These are phyloP conservation scores for Himantopus leucocephalus DNA, from an alignment of 2,113 vertebrate genomes.

Conservation along the genomic window DNA sequence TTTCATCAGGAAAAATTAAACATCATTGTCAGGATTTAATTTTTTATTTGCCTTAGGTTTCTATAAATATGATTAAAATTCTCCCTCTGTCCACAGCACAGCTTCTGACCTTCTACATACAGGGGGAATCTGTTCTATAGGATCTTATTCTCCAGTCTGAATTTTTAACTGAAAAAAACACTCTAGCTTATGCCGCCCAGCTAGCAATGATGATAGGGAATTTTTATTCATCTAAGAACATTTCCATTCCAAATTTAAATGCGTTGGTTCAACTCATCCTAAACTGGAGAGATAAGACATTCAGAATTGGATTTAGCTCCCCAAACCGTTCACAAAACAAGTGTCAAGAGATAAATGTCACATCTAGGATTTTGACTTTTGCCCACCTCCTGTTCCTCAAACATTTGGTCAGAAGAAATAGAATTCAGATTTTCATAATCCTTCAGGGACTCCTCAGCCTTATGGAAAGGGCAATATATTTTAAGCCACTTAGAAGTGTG, in stretches of 20 bases:
- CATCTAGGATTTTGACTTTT: constrained; percentile 9
- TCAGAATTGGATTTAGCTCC: not conserved
- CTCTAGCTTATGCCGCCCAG: not conserved
- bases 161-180: not conserved
- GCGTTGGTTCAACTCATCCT: not conserved
- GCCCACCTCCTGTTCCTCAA: not conserved
- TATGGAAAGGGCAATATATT: constrained; percentile 27
- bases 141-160: not conserved
- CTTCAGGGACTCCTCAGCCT: not conserved
- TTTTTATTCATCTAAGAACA: not conserved
- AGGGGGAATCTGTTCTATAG: not conserved
- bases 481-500: not conserved
- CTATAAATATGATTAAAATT: not conserved
- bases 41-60: not conserved
- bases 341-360: constrained; percentile 6
- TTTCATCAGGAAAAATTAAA: not conserved
- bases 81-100: not conserved
- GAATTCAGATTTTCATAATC: constrained; percentile 17
- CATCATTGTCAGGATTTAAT: not conserved
- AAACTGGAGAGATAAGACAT: not conserved
- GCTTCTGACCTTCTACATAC: not conserved
- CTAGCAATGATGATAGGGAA: not conserved
- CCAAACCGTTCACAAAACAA: not conserved
- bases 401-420: constrained; percentile 34
- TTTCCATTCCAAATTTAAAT: constrained; percentile 8